Evolutionary conservation across 2,113 vertebrate species (phyloP).

Genomic region (Anolis sagrei): DNA sequence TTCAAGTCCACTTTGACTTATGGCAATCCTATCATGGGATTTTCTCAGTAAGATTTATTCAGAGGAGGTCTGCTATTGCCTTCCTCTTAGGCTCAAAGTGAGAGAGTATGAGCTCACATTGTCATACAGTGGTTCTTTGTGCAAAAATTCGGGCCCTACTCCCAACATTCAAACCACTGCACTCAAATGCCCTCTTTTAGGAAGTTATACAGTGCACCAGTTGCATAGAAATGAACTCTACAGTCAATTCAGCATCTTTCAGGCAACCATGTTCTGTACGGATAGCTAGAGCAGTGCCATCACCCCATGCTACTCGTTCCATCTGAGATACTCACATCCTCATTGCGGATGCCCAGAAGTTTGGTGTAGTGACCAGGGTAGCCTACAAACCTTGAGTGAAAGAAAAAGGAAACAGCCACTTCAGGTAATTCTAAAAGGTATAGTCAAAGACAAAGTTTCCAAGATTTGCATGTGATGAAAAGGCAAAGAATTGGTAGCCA

Average conservation of each 20-base stretch:
- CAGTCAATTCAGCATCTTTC: not conserved
- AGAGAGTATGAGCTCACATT: too few relatives aligned
- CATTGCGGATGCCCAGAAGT: slow-evolving; percentile 54
- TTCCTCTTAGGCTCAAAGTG: too few relatives aligned
- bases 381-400: slow-evolving; percentile 51
- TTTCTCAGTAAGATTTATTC: too few relatives aligned
- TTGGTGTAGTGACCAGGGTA: slow-evolving; percentile 58
- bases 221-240: too few relatives aligned
- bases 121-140: too few relatives aligned
- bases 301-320: not conserved
- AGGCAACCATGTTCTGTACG: not conserved
- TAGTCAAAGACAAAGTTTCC: not conserved
- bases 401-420: not conserved
- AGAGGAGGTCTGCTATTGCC: too few relatives aligned
- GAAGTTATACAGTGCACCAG: not conserved
- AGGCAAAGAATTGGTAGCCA: too few relatives aligned
- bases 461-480: not conserved
- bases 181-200: not conserved
- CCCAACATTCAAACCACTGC: too few relatives aligned
- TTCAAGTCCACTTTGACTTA: too few relatives aligned
- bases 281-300: not conserved
- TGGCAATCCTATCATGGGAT: too few relatives aligned
- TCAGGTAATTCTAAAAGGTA: too few relatives aligned
- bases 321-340: slow-evolving; percentile 58
- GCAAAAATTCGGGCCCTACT: too few relatives aligned